Evolutionary conservation across 2,888 invertebrate species (phyloP).

Genomic region (Eupithecia abbreviata): DNA sequence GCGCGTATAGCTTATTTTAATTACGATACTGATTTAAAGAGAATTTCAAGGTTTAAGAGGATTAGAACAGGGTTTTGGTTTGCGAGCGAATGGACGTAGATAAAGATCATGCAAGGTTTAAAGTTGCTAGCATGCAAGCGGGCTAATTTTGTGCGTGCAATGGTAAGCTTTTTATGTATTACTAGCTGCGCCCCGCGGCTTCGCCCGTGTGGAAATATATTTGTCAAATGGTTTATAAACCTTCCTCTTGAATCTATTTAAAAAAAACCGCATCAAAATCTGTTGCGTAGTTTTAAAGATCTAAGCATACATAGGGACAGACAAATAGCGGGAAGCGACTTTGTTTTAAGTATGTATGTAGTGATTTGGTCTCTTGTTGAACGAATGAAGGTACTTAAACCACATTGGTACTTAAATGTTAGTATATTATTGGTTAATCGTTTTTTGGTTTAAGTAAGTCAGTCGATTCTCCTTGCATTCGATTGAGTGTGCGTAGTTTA

Average conservation of each 20-base stretch:
- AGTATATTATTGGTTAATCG: not conserved
- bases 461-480: not conserved
- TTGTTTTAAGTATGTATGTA: no score
- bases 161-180: constrained; percentile 31
- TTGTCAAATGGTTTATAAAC: no score
- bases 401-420: no score
- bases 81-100: constrained; percentile 23
- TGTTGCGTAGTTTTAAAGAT: no score
- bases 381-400: no score
- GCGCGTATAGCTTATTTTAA: not conserved
- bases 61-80: not conserved
- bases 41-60: not conserved
- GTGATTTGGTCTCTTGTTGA: no score
- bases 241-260: no score
- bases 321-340: no score
- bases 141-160: constrained; percentile 46
- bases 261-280: no score
- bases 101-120: constrained; percentile 24
- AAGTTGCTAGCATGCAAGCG: constrained; percentile 48
- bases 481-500: not conserved
- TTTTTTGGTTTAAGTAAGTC: not conserved
- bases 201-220: no score
- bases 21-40: not conserved
- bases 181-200: no score
- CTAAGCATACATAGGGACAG: no score